Evolutionary conservation across 2,888 invertebrate species (phyloP).

Genomic region (Crematogaster levior): DNA sequence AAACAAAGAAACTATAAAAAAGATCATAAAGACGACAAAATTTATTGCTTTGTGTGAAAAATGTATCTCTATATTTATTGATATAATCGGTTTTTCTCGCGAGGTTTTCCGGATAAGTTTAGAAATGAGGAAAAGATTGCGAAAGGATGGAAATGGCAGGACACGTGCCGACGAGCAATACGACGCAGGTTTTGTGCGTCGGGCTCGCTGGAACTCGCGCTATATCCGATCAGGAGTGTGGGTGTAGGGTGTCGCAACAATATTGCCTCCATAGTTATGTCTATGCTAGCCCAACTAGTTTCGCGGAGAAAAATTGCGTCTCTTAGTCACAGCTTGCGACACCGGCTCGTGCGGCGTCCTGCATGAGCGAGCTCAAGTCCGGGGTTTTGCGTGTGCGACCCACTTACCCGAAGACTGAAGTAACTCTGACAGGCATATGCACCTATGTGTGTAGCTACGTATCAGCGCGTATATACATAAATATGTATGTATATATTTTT

Average conservation of each 20-base stretch:
- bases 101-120: background rate
- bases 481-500: background rate
- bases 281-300: constrained; percentile 81
- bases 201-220: constrained; percentile 62
- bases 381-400: constrained; percentile 80
- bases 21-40: background rate
- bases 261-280: constrained; percentile 79
- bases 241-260: constrained; percentile 82
- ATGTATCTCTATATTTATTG: background rate
- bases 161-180: background rate
- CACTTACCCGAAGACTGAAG: constrained; percentile 75
- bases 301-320: constrained; percentile 81
- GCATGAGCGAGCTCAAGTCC: constrained; percentile 82
- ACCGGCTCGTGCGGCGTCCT: constrained; percentile 78
- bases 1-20: background rate
- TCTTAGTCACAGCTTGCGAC: constrained; percentile 85
- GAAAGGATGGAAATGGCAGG: background rate
- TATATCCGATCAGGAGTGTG: constrained; percentile 81
- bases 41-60: background rate
- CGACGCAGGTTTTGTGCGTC: constrained; percentile 23
- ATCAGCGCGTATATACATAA: background rate
- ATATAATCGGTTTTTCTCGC: background rate
- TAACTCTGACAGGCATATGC: constrained; percentile 39
- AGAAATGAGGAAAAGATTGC: background rate
- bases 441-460: constrained; percentile 26